These are phyloP conservation scores for Neodontobutis hainanensis DNA, from an alignment of 2,113 vertebrate genomes.

Conservation along the genomic window DNA sequence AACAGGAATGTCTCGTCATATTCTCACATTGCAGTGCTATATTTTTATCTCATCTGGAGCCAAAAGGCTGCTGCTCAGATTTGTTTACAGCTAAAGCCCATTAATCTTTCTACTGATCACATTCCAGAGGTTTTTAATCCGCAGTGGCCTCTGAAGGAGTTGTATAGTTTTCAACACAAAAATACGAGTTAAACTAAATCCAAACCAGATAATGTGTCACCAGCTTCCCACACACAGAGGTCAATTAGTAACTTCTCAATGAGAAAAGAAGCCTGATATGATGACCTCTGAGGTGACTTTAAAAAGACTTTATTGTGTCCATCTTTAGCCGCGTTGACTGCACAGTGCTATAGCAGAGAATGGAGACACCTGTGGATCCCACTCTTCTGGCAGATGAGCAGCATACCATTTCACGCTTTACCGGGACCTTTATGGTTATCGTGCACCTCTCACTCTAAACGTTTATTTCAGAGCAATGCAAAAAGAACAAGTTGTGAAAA, in stretches of 20 bases:
- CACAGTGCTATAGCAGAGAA: constrained; percentile 46
- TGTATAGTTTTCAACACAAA: constrained; percentile 1
- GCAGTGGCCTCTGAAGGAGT: neutral
- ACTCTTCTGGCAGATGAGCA: constrained; percentile 31
- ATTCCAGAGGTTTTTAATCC: constrained; percentile 3
- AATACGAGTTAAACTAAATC: neutral
- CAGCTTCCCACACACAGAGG: neutral
- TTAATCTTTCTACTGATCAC: neutral
- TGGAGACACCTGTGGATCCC: constrained; percentile 37
- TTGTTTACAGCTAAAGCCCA: neutral
- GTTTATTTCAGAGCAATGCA: too few relatives aligned
- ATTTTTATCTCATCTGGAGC: neutral
- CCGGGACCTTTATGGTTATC: constrained; percentile 22
- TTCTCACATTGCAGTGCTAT: neutral
- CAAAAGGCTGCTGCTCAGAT: neutral
- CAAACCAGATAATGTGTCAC: neutral
- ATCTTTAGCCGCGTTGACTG: constrained; percentile 6
- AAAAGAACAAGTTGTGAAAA: too few relatives aligned
- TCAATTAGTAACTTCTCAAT: neutral
- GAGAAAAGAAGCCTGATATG: neutral
- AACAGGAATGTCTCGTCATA: neutral
- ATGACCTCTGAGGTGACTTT: neutral
- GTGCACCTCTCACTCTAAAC: constrained; percentile 19
- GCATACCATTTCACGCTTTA: constrained; percentile 48
- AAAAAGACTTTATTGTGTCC: constrained; percentile 10